Conservation (phyloP, 2,113 vertebrate genomes). For the Aspidoscelis tigris region DNA sequence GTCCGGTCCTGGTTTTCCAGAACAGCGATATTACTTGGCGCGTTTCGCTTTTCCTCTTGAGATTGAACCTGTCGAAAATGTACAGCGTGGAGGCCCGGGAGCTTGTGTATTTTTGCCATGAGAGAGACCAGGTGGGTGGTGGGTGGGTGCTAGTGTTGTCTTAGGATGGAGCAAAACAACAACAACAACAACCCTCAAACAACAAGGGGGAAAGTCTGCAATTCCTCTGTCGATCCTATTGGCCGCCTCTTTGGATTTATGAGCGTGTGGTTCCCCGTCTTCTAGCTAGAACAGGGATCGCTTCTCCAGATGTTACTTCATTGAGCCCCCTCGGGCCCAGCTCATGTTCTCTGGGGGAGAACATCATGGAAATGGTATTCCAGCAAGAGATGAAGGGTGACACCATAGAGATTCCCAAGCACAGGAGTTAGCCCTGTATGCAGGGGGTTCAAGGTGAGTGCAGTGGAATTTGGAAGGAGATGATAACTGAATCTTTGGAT, state of each 20-base stretch:
- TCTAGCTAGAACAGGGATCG: background rate
- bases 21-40: too few relatives aligned
- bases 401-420: too few relatives aligned
- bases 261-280: background rate
- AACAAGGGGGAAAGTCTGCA: too few relatives aligned
- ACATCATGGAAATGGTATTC: background rate
- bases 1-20: too few relatives aligned
- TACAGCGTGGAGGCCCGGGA: too few relatives aligned
- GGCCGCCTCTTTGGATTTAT: background rate
- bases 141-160: background rate
- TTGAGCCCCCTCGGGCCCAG: background rate
- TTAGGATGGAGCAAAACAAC: background rate
- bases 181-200: background rate
- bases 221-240: background rate
- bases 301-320: too few relatives aligned
- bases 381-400: too few relatives aligned
- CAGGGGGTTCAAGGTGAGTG: background rate
- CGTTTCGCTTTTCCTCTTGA: too few relatives aligned
- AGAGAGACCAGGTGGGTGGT: too few relatives aligned
- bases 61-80: too few relatives aligned
- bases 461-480: background rate
- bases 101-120: too few relatives aligned
- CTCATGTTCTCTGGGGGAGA: background rate
- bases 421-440: background rate
- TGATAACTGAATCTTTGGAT: background rate